phyloP scores from a whole-genome alignment of 2,113 vertebrate species.

The Odocoileus hemionus region DNA sequence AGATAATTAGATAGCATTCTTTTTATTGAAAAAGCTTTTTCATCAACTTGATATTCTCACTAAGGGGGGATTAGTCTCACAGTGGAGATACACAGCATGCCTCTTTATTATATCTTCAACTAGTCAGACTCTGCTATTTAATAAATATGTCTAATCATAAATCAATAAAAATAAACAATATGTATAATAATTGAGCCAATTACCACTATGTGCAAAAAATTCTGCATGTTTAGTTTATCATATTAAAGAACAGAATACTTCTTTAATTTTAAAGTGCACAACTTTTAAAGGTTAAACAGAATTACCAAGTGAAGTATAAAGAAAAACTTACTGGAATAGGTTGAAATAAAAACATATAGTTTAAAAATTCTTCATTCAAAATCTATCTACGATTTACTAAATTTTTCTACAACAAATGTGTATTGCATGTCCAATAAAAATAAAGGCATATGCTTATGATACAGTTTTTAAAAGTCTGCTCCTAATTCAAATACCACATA shows the following conservation, averaged over 20 bases:
- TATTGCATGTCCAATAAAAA: not conserved
- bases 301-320: not conserved
- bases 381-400: conserved; percentile 57
- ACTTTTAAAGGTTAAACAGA: conserved; percentile 60
- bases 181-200: not conserved
- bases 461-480: not conserved
- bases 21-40: not conserved
- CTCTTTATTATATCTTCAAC: not conserved
- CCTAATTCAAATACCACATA: not conserved
- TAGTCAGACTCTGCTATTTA: not conserved
- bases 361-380: conserved; percentile 64
- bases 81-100: not conserved
- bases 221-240: not conserved
- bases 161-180: conserved; percentile 3
- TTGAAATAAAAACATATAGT: conserved; percentile 72
- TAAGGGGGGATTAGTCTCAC: not conserved
- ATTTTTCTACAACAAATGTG: not conserved
- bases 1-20: not conserved
- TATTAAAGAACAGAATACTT: not conserved
- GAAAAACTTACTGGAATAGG: not conserved
- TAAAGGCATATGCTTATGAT: not conserved
- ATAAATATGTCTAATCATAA: not conserved
- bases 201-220: not conserved
- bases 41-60: conserved; percentile 2
- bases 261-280: conserved; percentile 25